Evolutionary conservation across 2,113 vertebrate genomes (phyloP), one percentile per base, ranked within the genome.

Genomic region (Pseudonaja textilis): DNA sequence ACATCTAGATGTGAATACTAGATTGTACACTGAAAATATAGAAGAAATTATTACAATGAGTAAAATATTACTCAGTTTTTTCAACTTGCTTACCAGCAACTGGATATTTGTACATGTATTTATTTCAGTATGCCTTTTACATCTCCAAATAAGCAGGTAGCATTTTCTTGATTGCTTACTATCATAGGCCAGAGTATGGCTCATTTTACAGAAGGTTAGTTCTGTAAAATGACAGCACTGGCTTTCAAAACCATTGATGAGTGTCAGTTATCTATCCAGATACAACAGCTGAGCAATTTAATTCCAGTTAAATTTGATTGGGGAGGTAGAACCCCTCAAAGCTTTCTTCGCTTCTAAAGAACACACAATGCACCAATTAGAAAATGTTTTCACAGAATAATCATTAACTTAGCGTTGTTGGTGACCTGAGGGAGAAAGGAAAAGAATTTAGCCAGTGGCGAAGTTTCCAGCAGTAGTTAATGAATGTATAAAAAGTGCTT

Each of bases 401-500:
- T 95, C 93, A 97, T 96, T 97, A 97, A 95, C 90, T 96, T 92
- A 90, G 93, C 94, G 91, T 61, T 94, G 95, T 95, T 94, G 95
- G 93, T 93, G 95, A 96, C 95, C 94, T 93, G 59, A 94, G 89
- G 94, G 93, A 95, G 91, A 94, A 93, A 95, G 91, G 90, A 92
- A 95, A 94, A 85, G 93, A 95, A 85, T 29, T 89, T 64, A 94
- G 93, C 96, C 92, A 69, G 6, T 1, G 96, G 97, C 96, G 95
- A 94, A 95, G 96, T 97, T 95, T 97, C 95, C 96, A 95, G 89
- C 96, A 96, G 96, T 96, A 97, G 95, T 95, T 97, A 96, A 97
- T 97, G 96, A 97, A 97, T 97, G 96, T 97, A 96, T 97, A 96
- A 96, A 96, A 96, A 97, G 94, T 95, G 95, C 93, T 96, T 97